Base-by-base conservation (phyloP, 2,888 invertebrate species). In the Microdon myrmicae region DNA sequence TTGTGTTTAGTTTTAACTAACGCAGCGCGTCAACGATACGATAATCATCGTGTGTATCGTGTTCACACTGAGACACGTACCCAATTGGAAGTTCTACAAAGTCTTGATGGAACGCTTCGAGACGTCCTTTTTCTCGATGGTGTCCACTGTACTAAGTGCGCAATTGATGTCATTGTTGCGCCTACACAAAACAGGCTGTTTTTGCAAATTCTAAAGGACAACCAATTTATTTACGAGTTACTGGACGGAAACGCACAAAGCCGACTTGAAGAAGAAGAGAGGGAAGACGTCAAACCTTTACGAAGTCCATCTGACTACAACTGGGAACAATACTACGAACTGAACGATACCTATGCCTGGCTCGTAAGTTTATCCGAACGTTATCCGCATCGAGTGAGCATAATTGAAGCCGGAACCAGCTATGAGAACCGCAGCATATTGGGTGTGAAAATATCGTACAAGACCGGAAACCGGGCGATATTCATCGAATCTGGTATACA, bases 401-500 rank as follows among this genome's bases (percentile, higher is more conserved):
- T 83, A 1, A 71, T 86, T 12, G 73, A 73, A 4, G 81, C 77
- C 38, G 86, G 86, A 9, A 68, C 71, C 35, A 83, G 84, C 5
- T 85, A 83, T 69, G 85, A 88, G 69, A 83, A 83, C 0, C 82
- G 86, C 3, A 69, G 82, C 43, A 83, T 87, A 44, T 72, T 83
- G 14, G 87, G 86, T 0, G 72, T 86, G 1, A 85, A 83, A 32
- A 79, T 82, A 73, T 20, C 77, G 76, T 78, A 81, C 38, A 74
- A 76, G 7, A 69, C 74, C 1, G 76, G 76, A 2, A 82, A 84
- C 49, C 83, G 84, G 1, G 83, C 81, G 7, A 37, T 67, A 8
- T 53, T 67, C 12, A 10, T 64, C 2, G 87, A 87, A 73, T 85
- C 78, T 10, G 85, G 85, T 20, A 88, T 89, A 69, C 84, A 90